A percentile compares a stretch with the other conserved stretches of the same genome.
These are phyloP conservation scores for Laticauda colubrina DNA, from an alignment of 2,113 vertebrate genomes.

Conservation along the genomic window DNA sequence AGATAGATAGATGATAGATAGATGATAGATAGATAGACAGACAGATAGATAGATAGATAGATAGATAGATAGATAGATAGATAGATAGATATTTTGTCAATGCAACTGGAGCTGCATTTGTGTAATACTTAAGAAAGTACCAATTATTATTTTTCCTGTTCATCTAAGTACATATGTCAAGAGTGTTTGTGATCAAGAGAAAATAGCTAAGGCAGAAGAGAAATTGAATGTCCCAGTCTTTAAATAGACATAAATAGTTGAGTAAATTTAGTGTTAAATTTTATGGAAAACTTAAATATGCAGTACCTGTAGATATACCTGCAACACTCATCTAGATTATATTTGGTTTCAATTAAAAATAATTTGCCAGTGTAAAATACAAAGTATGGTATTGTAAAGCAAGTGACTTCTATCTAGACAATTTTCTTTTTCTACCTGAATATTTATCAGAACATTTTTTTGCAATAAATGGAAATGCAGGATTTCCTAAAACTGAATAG, in stretches of 20 bases:
- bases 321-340: conserved; percentile 19
- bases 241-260: conserved; percentile 47
- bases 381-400: conserved; percentile 31
- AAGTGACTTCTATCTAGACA: conserved; percentile 31
- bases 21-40: too few relatives aligned
- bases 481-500: background rate
- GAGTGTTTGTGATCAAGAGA: conserved; percentile 12
- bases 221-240: conserved; percentile 23
- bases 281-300: background rate
- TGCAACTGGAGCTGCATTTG: background rate
- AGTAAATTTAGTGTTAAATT: conserved; percentile 36
- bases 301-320: conserved; percentile 9
- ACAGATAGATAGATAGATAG: too few relatives aligned
- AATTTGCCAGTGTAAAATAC: conserved; percentile 33
- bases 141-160: background rate
- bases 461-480: background rate
- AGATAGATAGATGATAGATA: too few relatives aligned
- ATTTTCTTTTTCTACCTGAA: conserved; percentile 25
- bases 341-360: conserved; percentile 31
- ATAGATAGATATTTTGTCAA: conserved; percentile 7
- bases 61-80: too few relatives aligned
- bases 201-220: background rate
- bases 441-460: conserved; percentile 34
- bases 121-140: conserved; percentile 32
- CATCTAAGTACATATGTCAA: background rate